Evolutionary conservation across 2,888 invertebrate genomes (phyloP).

Genomic region (Anodontia alba): DNA sequence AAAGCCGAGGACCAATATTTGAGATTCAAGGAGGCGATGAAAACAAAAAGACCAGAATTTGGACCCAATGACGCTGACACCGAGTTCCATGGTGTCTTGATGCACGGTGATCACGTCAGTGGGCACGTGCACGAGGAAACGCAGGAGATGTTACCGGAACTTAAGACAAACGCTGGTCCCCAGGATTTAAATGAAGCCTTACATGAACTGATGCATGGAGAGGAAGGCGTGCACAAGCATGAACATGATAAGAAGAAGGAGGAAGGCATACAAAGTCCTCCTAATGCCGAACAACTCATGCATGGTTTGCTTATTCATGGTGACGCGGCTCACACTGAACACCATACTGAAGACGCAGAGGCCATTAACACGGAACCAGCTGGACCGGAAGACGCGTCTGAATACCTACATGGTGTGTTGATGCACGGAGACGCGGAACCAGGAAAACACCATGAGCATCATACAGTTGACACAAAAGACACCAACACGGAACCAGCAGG

Average conservation of each 20-base stretch:
- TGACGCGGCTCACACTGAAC: constrained; percentile 34
- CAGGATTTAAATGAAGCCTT: constrained; percentile 47
- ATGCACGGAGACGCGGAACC: constrained; percentile 63
- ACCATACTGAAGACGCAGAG: neutral
- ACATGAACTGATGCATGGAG: constrained; percentile 26
- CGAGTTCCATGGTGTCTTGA: constrained; percentile 72
- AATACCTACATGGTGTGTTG: constrained; percentile 58
- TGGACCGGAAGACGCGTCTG: constrained; percentile 43
- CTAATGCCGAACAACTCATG: constrained; percentile 58
- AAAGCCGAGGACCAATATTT: constrained; percentile 64
- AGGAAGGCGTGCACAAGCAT: constrained; percentile 12
- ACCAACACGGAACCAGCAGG: neutral
- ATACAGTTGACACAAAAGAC: neutral
- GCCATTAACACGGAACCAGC: neutral
- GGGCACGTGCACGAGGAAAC: constrained; percentile 54
- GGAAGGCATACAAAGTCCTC: constrained; percentile 13
- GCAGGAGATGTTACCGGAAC: constrained; percentile 33
- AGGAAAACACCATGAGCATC: constrained; percentile 31
- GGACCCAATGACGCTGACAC: constrained; percentile 65
- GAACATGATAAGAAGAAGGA: neutral
- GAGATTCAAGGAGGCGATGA: constrained; percentile 49
- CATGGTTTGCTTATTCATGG: constrained; percentile 69
- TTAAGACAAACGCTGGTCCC: constrained; percentile 37
- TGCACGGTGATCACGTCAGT: constrained; percentile 68
- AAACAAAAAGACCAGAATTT: constrained; percentile 31